Evolutionary conservation across 2,797 vertebrate genomes (phyloP), one percentile per base, ranked within the genome.

Genomic region (Philypnodon macrostomus): DNA sequence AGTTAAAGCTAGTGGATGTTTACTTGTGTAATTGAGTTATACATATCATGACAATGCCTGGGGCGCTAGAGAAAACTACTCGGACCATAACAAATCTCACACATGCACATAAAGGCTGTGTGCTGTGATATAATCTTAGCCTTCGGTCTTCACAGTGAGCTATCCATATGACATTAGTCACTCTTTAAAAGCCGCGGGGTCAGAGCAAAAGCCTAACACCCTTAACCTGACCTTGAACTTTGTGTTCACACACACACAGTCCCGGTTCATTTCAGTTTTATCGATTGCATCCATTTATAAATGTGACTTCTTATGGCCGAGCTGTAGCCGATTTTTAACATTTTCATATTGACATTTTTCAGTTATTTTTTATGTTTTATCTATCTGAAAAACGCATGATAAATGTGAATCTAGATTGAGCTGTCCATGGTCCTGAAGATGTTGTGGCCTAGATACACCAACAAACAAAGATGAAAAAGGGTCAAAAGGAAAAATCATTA

Each of bases 81-180:
- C 12, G 53, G 47, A 55, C 66, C 63, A 15, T 24, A 33, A 58
- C 54, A 42, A 62, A 53, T 45, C 27, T 37, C 37, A 26, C 36
- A 9, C 32, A 19, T 18, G 15, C 24, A 33, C 3, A 36, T 48
- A 32, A 60, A 53, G 26, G 34, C 7, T 44, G 21, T 44, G 27
- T 47, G 24, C 31, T 45, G 37, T 35, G 19, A 44, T 45, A 2
- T 21, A 26, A 56, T 64, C 50, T 8, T 37, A 11, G 47, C 46
- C 26, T 8, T 29, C 62, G 47, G 53, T 30, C 26, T 23, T 63
- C 49, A 47, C 27, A 36, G 34, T 11, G 7, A 8, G 9, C 38
- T 5, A 14, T 23, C 16, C n/a, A 36, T 4, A 11, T n/a, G 4
- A 27, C 18, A 16, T 8, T 9, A 21, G 13, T 32, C 30, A 33